phyloP scores from a whole-genome alignment of 2,888 invertebrate species.

The Spialia ferax region DNA sequence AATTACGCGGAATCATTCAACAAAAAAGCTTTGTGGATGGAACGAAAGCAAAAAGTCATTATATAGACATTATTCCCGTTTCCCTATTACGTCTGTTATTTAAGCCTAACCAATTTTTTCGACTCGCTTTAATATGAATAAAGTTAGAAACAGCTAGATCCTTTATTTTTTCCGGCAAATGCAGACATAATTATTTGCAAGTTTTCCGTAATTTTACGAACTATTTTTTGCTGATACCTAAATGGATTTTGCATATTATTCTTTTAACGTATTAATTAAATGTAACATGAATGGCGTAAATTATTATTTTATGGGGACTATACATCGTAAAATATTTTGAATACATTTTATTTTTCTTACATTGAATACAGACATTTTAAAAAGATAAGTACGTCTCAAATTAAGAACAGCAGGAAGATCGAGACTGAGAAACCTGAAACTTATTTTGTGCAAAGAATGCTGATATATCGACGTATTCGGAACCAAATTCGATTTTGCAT shows the following conservation, averaged over 20 bases:
- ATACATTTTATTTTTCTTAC: too few relatives aligned
- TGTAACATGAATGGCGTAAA: too few relatives aligned
- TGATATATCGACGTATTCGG: conserved; percentile 34
- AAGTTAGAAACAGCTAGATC: neutral
- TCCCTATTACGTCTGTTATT: conserved; percentile 45
- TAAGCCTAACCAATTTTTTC: conserved; percentile 16
- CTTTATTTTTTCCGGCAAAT: neutral
- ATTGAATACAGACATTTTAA: too few relatives aligned
- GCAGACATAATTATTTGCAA: too few relatives aligned
- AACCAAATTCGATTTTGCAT: conserved; percentile 32
- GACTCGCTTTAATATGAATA: neutral
- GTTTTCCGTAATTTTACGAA: neutral
- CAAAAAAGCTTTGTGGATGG: conserved; percentile 45
- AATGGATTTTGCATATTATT: too few relatives aligned
- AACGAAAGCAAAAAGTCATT: conserved; percentile 52
- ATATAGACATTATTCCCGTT: conserved; percentile 49
- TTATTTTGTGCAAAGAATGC: conserved; percentile 21
- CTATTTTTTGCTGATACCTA: too few relatives aligned
- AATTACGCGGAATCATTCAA: conserved; percentile 33
- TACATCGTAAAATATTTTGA: too few relatives aligned
- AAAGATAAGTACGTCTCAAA: conserved; percentile 15
- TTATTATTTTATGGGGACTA: too few relatives aligned
- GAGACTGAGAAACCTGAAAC: too few relatives aligned
- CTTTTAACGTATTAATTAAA: too few relatives aligned
- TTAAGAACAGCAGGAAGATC: conserved; percentile 16